Evolutionary conservation across 2,113 vertebrate genomes (phyloP).

Genomic region (Scomber colias): DNA sequence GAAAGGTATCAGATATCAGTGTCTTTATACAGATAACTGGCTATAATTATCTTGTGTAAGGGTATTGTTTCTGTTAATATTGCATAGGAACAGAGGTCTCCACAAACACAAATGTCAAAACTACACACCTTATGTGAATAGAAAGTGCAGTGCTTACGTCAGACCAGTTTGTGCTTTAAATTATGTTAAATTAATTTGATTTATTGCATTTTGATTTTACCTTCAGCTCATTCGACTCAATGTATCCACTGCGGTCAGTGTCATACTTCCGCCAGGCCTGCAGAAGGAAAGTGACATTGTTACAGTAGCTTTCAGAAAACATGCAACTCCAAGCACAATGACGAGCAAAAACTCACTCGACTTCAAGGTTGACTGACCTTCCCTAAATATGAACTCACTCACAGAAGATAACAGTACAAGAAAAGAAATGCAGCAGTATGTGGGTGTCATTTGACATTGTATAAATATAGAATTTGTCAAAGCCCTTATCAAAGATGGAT

Average conservation of each 20-base stretch:
- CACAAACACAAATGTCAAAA: too few species aligned
- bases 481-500: slow-evolving; percentile 74
- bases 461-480: slow-evolving; percentile 68
- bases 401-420: not conserved
- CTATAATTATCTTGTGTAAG: not conserved
- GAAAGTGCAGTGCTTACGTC: not conserved
- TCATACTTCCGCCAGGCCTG: slow-evolving; percentile 97
- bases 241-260: slow-evolving; percentile 96
- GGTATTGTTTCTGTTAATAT: too few species aligned
- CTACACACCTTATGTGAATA: too few species aligned
- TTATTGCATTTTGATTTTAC: slow-evolving; percentile 78
- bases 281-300: slow-evolving; percentile 21
- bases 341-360: not conserved
- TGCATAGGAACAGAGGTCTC: not conserved
- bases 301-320: slow-evolving; percentile 14
- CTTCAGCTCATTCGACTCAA: slow-evolving; percentile 98
- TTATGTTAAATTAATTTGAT: not conserved
- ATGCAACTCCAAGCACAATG: not conserved
- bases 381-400: not conserved
- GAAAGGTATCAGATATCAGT: not conserved
- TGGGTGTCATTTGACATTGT: slow-evolving; percentile 27
- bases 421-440: not conserved
- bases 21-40: not conserved
- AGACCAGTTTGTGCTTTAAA: not conserved
- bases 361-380: not conserved